These are phyloP conservation scores for Melinaea marsaeus DNA, from an alignment of 2,888 invertebrate genomes.

Conservation along the genomic window DNA sequence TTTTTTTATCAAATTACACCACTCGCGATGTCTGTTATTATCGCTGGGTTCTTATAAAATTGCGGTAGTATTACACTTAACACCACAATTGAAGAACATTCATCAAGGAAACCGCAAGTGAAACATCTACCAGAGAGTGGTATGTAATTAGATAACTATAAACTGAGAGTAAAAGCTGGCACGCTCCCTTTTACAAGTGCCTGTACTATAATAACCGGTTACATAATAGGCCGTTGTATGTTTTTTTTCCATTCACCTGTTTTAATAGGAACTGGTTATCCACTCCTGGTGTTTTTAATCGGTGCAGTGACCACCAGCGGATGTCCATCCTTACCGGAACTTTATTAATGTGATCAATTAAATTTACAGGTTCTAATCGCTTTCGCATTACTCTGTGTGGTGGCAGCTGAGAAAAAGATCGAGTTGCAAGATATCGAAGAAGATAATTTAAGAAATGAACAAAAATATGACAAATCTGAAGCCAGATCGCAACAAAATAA, in stretches of 20 bases:
- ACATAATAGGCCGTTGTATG: constrained; percentile 60
- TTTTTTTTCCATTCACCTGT: constrained; percentile 74
- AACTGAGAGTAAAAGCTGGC: constrained; percentile 71
- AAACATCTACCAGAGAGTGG: constrained; percentile 36
- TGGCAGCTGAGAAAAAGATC: constrained; percentile 78
- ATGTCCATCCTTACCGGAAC: constrained; percentile 39
- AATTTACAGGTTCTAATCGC: constrained; percentile 65
- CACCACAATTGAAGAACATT: constrained; percentile 22
- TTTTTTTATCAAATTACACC: not conserved
- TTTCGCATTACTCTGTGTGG: constrained; percentile 54
- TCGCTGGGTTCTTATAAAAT: not conserved
- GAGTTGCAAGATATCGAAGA: constrained; percentile 86
- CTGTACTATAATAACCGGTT: constrained; percentile 57
- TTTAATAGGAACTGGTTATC: constrained; percentile 42
- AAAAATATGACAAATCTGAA: constrained; percentile 56
- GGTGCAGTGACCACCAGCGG: constrained; percentile 42
- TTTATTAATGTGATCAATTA: constrained; percentile 52
- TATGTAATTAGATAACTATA: constrained; percentile 52
- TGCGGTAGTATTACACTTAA: not conserved
- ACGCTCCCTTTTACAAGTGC: constrained; percentile 56
- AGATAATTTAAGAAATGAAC: constrained; percentile 81
- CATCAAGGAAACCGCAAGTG: constrained; percentile 44
- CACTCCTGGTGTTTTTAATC: constrained; percentile 50
- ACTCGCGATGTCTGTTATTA: not conserved
- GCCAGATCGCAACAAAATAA: constrained; percentile 37